Evolutionary conservation across 1,140 invertebrate genomes (phyloP).

Genomic region (Psix sp.): DNA sequence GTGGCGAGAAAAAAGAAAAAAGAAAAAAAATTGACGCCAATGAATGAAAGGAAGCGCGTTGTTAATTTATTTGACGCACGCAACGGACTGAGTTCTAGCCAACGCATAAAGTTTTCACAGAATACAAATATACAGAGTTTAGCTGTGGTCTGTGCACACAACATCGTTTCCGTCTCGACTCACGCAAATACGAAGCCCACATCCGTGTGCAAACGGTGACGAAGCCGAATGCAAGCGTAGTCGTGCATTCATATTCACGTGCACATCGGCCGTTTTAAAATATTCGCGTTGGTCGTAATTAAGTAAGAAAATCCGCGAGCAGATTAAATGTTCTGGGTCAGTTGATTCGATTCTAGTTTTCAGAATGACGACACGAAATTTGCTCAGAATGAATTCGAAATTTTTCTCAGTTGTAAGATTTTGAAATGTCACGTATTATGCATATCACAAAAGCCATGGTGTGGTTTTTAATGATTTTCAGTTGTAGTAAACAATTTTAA

Average conservation of each 20-base stretch:
- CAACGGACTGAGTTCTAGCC: slow-evolving; percentile 23
- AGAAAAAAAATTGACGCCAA: slow-evolving; percentile 12
- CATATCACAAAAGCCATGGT: no score
- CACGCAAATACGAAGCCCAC: slow-evolving; percentile 47
- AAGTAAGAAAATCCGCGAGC: slow-evolving; percentile 53
- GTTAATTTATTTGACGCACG: slow-evolving; percentile 46
- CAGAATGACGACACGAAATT: slow-evolving; percentile 36
- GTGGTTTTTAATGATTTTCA: no score
- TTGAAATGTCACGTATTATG: no score
- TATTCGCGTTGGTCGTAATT: slow-evolving; percentile 50
- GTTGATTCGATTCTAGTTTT: slow-evolving; percentile 64
- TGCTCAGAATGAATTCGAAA: slow-evolving; percentile 30
- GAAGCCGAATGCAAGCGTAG: slow-evolving; percentile 44
- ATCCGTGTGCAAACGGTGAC: slow-evolving; percentile 53
- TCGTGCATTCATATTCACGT: slow-evolving; percentile 44
- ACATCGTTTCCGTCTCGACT: slow-evolving; percentile 49
- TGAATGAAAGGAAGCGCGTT: slow-evolving; percentile 38
- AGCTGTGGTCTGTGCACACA: slow-evolving; percentile 52
- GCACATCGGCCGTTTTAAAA: slow-evolving; percentile 40
- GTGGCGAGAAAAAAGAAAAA: slow-evolving; percentile 1
- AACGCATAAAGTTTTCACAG: slow-evolving; percentile 55
- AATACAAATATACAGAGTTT: slow-evolving; percentile 55
- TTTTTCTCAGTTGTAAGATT: slow-evolving; percentile 20
- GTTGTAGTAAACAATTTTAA: no score
- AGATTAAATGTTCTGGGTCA: slow-evolving; percentile 13